Conservation (phyloP, 2,113 vertebrate genomes). For the Notothenia coriiceps region DNA sequence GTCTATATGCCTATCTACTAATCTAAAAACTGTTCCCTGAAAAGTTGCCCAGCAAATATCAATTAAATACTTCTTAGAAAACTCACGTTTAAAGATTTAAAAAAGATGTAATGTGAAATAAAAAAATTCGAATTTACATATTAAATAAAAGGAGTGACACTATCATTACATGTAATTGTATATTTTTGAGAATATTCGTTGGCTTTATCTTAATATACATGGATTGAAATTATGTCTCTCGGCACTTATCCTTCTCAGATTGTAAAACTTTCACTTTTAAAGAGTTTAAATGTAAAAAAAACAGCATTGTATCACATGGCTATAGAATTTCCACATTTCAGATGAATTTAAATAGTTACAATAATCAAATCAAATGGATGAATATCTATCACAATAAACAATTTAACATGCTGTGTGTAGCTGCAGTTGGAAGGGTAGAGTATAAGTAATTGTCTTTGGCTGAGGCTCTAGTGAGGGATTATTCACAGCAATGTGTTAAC, state of each 20-base stretch:
- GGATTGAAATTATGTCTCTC: too few relatives aligned
- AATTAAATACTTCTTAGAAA: not conserved
- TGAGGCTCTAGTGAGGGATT: not conserved
- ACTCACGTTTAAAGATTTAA: constrained; percentile 1
- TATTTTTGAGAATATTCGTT: too few relatives aligned
- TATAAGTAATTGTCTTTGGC: constrained; percentile 32
- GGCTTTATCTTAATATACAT: too few relatives aligned
- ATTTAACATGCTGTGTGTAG: not conserved
- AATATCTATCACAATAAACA: not conserved
- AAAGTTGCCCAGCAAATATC: constrained; percentile 2
- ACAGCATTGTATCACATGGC: not conserved
- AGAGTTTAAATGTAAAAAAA: not conserved
- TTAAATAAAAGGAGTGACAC: too few relatives aligned
- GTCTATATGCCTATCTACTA: not conserved
- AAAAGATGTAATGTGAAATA: too few relatives aligned
- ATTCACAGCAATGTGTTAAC: constrained; percentile 27
- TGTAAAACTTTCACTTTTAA: too few relatives aligned
- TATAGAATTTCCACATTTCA: not conserved
- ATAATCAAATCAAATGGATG: not conserved
- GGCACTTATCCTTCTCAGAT: too few relatives aligned
- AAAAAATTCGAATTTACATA: too few relatives aligned
- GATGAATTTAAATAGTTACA: not conserved
- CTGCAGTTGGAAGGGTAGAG: not conserved
- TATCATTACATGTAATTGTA: too few relatives aligned
- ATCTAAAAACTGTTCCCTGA: not conserved